These are phyloP conservation scores for Malaclemys terrapin DNA, from an alignment of 2,113 vertebrate species.

Conservation along the genomic window DNA sequence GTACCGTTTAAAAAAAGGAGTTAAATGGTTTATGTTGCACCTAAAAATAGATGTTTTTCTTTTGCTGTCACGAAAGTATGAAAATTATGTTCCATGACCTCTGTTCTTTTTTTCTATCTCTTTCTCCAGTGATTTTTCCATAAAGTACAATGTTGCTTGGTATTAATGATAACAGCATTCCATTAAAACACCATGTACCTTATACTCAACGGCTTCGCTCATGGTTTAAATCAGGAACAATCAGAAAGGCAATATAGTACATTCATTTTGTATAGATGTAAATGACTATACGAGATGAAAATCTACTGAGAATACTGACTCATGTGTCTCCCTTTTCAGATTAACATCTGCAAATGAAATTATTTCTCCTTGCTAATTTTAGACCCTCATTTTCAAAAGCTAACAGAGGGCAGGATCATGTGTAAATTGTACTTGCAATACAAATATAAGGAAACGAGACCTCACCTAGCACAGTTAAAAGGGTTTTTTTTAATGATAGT, in stretches of 20 bases:
- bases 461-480: neutral
- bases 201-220: neutral
- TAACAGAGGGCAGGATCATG: neutral
- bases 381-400: neutral
- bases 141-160: slow-evolving; percentile 13
- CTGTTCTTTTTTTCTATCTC: slow-evolving; percentile 5
- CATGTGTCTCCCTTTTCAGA: neutral
- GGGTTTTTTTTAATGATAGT: neutral
- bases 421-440: neutral
- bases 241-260: neutral
- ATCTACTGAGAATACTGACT: neutral
- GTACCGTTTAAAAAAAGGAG: neutral
- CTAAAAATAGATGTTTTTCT: slow-evolving; percentile 10
- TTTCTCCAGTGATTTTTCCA: neutral
- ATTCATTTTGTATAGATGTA: neutral
- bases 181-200: neutral
- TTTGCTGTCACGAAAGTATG: neutral
- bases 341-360: neutral
- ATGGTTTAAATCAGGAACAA: neutral
- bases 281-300: neutral
- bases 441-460: neutral
- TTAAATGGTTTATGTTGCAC: slow-evolving; percentile 44
- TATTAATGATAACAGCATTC: neutral
- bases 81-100: neutral
- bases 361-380: accelerated